Evolutionary conservation across 2,797 vertebrate species (phyloP).

Genomic region (Gallirallus australis): DNA sequence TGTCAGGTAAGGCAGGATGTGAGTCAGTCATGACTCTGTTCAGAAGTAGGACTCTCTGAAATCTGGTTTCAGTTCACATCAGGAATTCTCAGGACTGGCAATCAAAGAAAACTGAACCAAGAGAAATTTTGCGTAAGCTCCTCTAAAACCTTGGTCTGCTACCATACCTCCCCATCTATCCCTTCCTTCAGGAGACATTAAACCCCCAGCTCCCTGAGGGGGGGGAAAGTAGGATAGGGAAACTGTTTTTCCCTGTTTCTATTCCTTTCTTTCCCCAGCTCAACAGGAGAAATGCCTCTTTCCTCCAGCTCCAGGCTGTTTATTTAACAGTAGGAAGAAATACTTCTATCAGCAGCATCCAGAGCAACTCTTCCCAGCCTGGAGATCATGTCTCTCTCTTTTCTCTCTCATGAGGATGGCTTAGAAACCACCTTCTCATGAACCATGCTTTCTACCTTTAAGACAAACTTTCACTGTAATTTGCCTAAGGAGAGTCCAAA

Average conservation of each 20-base stretch:
- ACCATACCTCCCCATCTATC: accelerated
- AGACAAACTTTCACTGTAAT: background rate
- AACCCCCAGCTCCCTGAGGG: background rate
- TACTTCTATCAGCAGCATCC: background rate
- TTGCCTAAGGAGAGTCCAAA: background rate
- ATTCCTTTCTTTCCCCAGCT: background rate
- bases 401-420: background rate
- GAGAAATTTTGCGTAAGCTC: background rate
- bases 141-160: background rate
- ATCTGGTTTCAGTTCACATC: conserved; percentile 6
- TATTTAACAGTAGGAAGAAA: background rate
- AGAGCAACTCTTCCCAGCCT: background rate
- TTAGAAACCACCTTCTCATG: background rate
- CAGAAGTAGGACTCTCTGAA: conserved; percentile 9
- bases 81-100: background rate
- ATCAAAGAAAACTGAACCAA: background rate
- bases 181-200: background rate
- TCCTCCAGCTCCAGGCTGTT: background rate
- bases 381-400: background rate
- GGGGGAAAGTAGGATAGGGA: background rate
- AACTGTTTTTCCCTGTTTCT: background rate
- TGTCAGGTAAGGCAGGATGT: conserved; percentile 65
- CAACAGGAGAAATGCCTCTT: background rate
- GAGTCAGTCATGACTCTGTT: conserved; percentile 50
- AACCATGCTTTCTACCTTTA: background rate